Percentiles rank a stretch among this genome's conserved stretches.
These are phyloP conservation scores for Poecilia velifera DNA, from an alignment of 2,797 vertebrate species.

Conservation along the genomic window DNA sequence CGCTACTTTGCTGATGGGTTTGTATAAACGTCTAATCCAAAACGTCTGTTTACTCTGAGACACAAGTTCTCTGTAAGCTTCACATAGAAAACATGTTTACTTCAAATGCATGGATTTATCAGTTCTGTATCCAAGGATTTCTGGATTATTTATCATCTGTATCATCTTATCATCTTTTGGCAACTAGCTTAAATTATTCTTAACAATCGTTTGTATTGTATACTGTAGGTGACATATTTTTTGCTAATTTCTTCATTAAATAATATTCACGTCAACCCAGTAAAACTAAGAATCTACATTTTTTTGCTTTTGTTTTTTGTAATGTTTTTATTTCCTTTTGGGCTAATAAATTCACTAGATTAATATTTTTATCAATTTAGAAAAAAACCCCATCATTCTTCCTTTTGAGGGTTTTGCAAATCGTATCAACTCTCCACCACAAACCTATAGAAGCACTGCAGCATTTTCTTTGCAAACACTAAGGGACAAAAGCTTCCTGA, in stretches of 20 bases:
- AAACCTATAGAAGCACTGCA: not conserved
- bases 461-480: not conserved
- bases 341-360: not conserved
- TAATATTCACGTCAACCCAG: not conserved
- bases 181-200: not conserved
- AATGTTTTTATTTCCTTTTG: not conserved
- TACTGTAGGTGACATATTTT: not conserved
- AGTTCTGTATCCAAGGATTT: conserved; percentile 12
- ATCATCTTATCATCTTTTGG: not conserved
- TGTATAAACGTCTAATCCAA: conserved; percentile 19
- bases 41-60: conserved; percentile 34
- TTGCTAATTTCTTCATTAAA: not conserved
- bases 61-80: conserved; percentile 17
- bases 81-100: conserved; percentile 33
- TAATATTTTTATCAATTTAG: not conserved
- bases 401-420: not conserved
- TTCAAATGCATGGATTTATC: conserved; percentile 21
- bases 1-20: conserved; percentile 14
- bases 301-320: no score
- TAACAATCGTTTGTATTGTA: not conserved
- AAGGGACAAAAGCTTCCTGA: not conserved
- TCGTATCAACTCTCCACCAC: not conserved
- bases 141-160: conserved; percentile 14
- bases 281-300: not conserved
- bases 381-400: not conserved